A percentile compares a stretch with the other conserved stretches of the same genome.
phyloP scores from a whole-genome alignment of 2,113 vertebrate genomes.

The Prionailurus viverrinus region DNA sequence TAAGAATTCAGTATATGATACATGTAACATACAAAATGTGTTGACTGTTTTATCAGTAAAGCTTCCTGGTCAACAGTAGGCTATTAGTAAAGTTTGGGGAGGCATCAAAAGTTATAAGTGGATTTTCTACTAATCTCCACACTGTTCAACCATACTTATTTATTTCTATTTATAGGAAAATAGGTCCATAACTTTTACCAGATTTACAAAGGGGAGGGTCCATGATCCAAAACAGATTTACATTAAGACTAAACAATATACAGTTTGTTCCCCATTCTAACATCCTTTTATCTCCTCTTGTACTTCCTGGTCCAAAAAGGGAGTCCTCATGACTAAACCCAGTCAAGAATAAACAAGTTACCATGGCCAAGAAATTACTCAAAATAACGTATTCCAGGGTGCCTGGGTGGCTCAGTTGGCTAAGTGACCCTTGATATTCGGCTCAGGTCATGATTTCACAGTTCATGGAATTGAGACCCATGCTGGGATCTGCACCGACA shows the following conservation, averaged over 20 bases:
- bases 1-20: neutral
- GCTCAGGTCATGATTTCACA: no score
- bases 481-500: no score
- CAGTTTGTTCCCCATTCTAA: neutral
- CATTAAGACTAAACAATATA: neutral
- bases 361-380: neutral
- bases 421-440: no score
- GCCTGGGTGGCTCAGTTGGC: no score
- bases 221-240: neutral
- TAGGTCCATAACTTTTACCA: neutral
- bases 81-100: neutral
- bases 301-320: neutral
- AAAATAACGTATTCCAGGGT: neutral
- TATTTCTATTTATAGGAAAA: neutral
- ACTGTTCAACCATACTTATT: neutral
- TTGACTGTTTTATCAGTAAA: neutral
- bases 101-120: neutral
- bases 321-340: neutral
- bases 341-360: slow-evolving; percentile 56
- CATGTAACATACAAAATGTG: neutral
- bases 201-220: neutral
- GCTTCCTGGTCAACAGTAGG: neutral
- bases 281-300: neutral
- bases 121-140: neutral
- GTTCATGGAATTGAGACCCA: no score